A percentile compares a stretch with the other conserved stretches of the same genome.
phyloP scores from a whole-genome alignment of 2,113 vertebrate species.

The Zosterops japonicus region DNA sequence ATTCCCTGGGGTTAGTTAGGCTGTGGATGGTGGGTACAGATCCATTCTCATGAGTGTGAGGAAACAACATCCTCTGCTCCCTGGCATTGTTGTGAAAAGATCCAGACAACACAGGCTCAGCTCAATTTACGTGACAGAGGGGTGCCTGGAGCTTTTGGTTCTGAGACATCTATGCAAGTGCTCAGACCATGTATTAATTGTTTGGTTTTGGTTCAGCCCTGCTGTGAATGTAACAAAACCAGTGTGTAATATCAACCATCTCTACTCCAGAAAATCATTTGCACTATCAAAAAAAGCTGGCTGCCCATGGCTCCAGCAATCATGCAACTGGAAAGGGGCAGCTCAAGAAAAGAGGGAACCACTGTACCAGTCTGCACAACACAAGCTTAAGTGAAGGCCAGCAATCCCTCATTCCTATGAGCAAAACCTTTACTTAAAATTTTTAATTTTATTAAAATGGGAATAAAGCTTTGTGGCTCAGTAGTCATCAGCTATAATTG shows the following conservation, averaged over 20 bases:
- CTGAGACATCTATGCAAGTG: neutral
- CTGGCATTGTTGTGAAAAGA: neutral
- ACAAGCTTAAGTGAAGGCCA: neutral
- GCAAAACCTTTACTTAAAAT: neutral
- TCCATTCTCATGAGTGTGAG: neutral
- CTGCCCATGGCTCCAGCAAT: neutral
- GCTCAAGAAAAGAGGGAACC: neutral
- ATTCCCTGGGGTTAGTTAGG: neutral
- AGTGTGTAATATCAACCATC: neutral
- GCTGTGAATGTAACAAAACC: neutral
- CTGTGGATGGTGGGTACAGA: neutral
- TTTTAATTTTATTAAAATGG: neutral
- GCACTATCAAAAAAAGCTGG: neutral
- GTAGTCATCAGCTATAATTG: neutral
- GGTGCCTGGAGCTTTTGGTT: neutral
- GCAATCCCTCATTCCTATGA: neutral
- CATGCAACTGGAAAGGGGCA: neutral
- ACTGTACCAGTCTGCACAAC: rapidly evolving
- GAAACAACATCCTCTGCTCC: neutral
- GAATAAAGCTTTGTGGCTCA: neutral
- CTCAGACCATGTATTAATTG: neutral
- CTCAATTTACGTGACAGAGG: rapidly evolving
- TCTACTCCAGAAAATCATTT: neutral
- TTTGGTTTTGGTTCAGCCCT: neutral
- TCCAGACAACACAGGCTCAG: neutral